Evolutionary conservation across 2,888 invertebrate genomes (phyloP).

Genomic region (Oeneis ivallda): DNA sequence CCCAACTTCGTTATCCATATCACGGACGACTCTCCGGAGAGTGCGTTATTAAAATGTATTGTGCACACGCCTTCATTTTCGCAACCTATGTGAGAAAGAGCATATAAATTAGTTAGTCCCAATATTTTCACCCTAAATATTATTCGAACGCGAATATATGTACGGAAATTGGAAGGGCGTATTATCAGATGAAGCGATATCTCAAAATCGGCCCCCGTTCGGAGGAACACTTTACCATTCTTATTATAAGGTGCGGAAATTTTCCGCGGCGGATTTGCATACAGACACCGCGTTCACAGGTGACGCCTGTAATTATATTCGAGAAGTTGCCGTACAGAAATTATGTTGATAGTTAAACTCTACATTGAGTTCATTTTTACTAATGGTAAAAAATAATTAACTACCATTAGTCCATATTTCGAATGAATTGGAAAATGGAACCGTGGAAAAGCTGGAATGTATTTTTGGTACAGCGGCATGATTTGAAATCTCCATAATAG

Average conservation of each 20-base stretch:
- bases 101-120: conserved; percentile 76
- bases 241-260: conserved; percentile 76
- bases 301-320: conserved; percentile 78
- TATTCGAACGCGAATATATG: conserved; percentile 69
- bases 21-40: conserved; percentile 68
- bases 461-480: too few relatives aligned
- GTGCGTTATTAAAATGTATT: conserved; percentile 80
- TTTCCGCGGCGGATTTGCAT: conserved; percentile 71
- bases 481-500: too few relatives aligned
- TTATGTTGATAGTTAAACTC: conserved; percentile 59
- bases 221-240: conserved; percentile 58
- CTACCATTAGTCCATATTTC: neutral
- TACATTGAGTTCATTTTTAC: neutral
- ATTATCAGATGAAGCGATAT: conserved; percentile 73
- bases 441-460: too few relatives aligned
- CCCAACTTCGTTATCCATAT: conserved; percentile 71
- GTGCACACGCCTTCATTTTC: conserved; percentile 67
- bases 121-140: conserved; percentile 77
- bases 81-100: conserved; percentile 55
- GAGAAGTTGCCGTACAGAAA: conserved; percentile 65
- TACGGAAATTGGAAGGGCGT: conserved; percentile 72
- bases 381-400: neutral
- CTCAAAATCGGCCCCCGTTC: conserved; percentile 54
- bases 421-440: too few relatives aligned
- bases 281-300: conserved; percentile 69